Base-by-base conservation (phyloP, 2,113 vertebrate genomes). In the Symphodus melops region DNA sequence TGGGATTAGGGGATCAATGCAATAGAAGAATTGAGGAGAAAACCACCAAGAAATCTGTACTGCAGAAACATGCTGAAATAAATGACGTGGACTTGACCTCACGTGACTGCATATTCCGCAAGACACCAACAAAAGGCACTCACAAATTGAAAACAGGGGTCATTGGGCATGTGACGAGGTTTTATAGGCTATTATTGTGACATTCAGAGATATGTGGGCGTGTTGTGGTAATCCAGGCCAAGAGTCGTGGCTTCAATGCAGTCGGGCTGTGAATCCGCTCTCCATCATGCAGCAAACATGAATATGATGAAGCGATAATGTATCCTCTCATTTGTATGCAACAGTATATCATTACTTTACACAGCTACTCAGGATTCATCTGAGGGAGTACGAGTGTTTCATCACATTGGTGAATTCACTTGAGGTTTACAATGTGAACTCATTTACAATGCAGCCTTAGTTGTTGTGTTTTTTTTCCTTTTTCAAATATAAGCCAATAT, bases 301-400 rank as follows among this genome's bases (percentile, higher is more conserved):
- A 76, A 62, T 72, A 51, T 13, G 28, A 23, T 48, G 71, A 52
- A 71, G 76, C n/a, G 48, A 48, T 77, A 33, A 77, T 25, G 44
- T 37, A 44, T 28, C 44, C 39, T 49, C 67, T 70, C 67, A 72
- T 77, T 70, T 49, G 44, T 44, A 82, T 79, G 71, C 70, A 75
- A 1, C 51, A 65, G 80, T 49, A 74, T 78, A 60, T 69, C 67
- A 81, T 81, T 65, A 76, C n/a, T 58, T 65, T 13, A 56, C 66
- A 46, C 57, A 48, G 41, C 46, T 65, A 58, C 62, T 63, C 71
- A 59, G 53, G 59, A 25, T 80, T 72, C 49, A 77, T 69, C 62
- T 48, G 59, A 68, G 84, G 73, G 65, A 78, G 62, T 17, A 65
- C 5, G 11, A 54, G 57, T 57, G 55, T 8, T 41, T 67, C 25